phyloP scores from a whole-genome alignment of 2,113 vertebrate genomes.

The Notiomystis cincta region DNA sequence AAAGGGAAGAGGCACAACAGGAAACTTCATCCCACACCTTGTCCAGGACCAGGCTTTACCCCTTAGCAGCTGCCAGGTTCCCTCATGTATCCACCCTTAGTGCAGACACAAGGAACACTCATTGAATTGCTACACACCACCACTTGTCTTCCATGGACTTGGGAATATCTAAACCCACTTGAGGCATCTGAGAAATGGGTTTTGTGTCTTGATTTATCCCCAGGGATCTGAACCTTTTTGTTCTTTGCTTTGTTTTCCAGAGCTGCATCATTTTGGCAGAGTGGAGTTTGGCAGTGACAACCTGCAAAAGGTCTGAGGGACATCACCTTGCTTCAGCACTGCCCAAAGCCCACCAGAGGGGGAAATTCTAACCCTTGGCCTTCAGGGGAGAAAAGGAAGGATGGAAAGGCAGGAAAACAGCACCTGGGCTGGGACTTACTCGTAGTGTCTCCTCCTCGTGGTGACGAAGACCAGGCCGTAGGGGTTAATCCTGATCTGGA shows the following conservation, averaged over 20 bases:
- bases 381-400: background rate
- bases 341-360: background rate
- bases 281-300: background rate
- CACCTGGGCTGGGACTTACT: slow-evolving; percentile 72
- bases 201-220: background rate
- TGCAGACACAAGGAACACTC: background rate
- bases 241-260: background rate
- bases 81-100: background rate
- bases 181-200: background rate
- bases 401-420: background rate
- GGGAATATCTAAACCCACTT: background rate
- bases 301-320: background rate
- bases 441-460: slow-evolving; percentile 82
- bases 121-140: background rate
- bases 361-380: background rate
- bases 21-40: background rate
- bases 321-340: background rate
- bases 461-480: slow-evolving; percentile 74
- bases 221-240: background rate
- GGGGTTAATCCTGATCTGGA: slow-evolving; percentile 81
- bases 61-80: background rate
- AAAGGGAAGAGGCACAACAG: background rate
- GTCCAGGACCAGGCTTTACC: background rate
- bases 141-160: background rate
- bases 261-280: background rate